Percentiles rank a stretch among this genome's conserved stretches.
Conservation (phyloP, 2,113 vertebrate genomes). For the Poeciliopsis turrubarensis region DNA sequence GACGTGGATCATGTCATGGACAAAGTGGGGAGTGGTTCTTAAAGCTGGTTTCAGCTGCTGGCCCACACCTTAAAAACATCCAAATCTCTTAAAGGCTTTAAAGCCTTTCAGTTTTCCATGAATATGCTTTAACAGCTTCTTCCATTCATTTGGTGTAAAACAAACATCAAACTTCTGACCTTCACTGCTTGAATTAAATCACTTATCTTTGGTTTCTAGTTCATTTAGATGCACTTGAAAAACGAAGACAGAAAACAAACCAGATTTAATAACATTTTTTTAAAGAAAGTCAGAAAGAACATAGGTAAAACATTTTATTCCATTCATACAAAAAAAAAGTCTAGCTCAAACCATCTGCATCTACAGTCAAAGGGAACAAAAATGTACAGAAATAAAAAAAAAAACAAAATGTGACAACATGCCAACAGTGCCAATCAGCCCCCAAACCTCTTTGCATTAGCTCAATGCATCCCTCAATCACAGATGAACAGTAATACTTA, state of each 20-base stretch:
- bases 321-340: constrained; percentile 80
- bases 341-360: constrained; percentile 68
- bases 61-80: too few relatives aligned
- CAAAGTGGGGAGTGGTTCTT: too few relatives aligned
- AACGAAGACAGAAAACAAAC: constrained; percentile 46
- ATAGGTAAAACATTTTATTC: constrained; percentile 79
- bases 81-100: too few relatives aligned
- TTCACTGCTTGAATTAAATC: too few relatives aligned
- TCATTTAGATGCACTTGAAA: background rate
- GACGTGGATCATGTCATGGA: too few relatives aligned
- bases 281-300: constrained; percentile 15
- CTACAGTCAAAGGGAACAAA: constrained; percentile 71
- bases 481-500: constrained; percentile 46
- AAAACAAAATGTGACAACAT: constrained; percentile 31
- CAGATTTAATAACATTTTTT: constrained; percentile 74
- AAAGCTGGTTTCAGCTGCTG: too few relatives aligned
- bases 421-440: constrained; percentile 53
- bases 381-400: constrained; percentile 69
- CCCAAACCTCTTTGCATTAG: constrained; percentile 63
- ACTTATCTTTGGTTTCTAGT: background rate
- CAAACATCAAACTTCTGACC: too few relatives aligned
- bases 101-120: too few relatives aligned
- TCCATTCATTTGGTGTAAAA: too few relatives aligned
- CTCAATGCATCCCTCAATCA: constrained; percentile 41
- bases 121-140: too few relatives aligned